Evolutionary conservation across 2,888 invertebrate species (phyloP), one percentile per base, ranked within the genome.

Genomic region (Nebria brevicollis): DNA sequence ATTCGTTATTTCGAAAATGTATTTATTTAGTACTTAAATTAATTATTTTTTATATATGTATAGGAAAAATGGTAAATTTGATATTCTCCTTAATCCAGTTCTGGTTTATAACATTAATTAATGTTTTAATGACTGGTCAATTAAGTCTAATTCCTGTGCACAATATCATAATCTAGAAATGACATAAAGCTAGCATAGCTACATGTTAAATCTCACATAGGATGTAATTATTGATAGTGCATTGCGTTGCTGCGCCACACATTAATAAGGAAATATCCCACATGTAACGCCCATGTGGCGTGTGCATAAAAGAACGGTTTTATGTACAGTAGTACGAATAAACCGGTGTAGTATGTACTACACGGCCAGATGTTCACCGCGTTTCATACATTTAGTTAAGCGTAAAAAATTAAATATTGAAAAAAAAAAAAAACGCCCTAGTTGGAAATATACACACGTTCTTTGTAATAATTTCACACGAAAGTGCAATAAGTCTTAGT

Each of bases 181-280:
- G 54, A 54, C 54, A 54, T 54, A 54, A 54, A 54, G 13, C 54
- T 54, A 54, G 13, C 54, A 54, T 54, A 54, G 54, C 54, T 54
- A 54, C 13, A 54, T 13, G 54, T 54, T 54, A 54, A 54, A 54
- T 54, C 54, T 54, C 11, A 54, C 54, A 54, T 54, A 54, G 54
- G 13, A 54, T 54, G 4, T 54, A 54, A 54, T 54, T 54, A 54
- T 54, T 54, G 54, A 54, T 54, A 54, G 54, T 54, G 54, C 54
- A 54, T 3, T 54, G 54, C 54, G 34, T 34, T 34, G 34, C 34
- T 34, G 34, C 34, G 15, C n/a, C 68, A 25, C 25, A 41, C 72
- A 72, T 42, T 54, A 75, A 75, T 75, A 75, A 64, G 26, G 75
- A 75, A 75, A 75, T 75, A 64, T 64, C 75, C 75, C 65, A 64